Base-by-base conservation (phyloP, 1,140 invertebrate species). In the Sitophilus oryzae region DNA sequence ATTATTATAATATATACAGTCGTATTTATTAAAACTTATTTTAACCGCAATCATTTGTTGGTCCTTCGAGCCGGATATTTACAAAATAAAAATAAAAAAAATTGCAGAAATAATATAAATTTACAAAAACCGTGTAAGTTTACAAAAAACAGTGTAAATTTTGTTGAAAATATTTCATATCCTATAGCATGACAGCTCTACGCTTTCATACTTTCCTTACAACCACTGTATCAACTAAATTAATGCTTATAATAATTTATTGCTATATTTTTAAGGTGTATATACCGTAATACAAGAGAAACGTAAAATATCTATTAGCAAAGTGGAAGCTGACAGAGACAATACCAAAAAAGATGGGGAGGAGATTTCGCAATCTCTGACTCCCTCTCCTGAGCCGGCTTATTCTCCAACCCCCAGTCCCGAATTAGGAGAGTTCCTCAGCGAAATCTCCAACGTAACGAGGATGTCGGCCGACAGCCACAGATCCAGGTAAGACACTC, bases 401-500 rank as follows among this genome's bases (percentile, higher is more conserved):
- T 56, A 56, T 23, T 56, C 54, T 2, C 60, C 60, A 5, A 61
- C 51, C 14, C 61, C 56, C 25, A 58, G 55, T 46, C 59, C 55
- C 25, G 56, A 52, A 18, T 40, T 53, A 34, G 56, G 64, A 10
- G 68, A 70, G 43, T 60, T 65, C 48, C 55, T 63, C 10, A 69
- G 67, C 44, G 67, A 69, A 43, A 51, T 67, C 41, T 69, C 68
- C 1, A 65, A 64, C 22, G 48, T 58, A 15, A 67, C 66, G 3
- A 60, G 65, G 36, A 65, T 66, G 18, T 68, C 67, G 2, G 60
- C 51, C 21, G 62, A 67, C 21, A 64, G 64, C 45, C 51, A 58
- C 38, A 51, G 47, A 37, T 56, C 59, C 14, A 58, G 59, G 59
- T 61, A 56, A 50, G 41, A 2, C n/a, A 14, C n/a, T 21, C n/a